A percentile compares a stretch with the other conserved stretches of the same genome.
Conservation (phyloP, 2,888 invertebrate species). For the Piscicola geometra region DNA sequence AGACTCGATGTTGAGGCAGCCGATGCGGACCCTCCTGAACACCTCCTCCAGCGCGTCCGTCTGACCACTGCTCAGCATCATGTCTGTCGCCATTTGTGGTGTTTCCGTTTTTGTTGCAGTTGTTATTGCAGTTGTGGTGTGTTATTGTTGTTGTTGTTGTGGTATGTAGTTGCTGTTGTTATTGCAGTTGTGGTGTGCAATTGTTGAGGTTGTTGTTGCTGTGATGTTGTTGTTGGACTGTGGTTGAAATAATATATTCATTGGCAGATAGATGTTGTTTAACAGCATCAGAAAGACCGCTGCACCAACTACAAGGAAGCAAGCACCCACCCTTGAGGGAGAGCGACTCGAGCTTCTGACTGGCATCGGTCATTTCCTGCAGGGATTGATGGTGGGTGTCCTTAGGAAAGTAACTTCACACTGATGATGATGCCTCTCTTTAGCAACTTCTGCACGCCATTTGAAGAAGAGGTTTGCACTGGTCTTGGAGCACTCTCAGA, state of each 20-base stretch:
- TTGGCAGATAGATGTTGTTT: too few relatives aligned
- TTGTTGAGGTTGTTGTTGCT: not conserved
- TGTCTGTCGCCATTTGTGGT: slow-evolving; percentile 56
- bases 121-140: not conserved
- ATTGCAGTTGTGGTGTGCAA: not conserved
- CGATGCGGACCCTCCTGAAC: slow-evolving; percentile 71
- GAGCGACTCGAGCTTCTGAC: not conserved
- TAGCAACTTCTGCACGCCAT: too few relatives aligned
- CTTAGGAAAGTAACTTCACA: too few relatives aligned
- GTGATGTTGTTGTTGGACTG: too few relatives aligned
- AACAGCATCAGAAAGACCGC: too few relatives aligned
- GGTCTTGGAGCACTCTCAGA: too few relatives aligned
- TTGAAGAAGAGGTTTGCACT: too few relatives aligned
- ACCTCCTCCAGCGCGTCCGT: slow-evolving; percentile 83
- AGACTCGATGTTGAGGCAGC: slow-evolving; percentile 66
- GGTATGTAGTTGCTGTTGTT: not conserved
- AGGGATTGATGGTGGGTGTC: too few relatives aligned
- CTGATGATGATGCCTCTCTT: too few relatives aligned
- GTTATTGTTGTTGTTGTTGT: not conserved
- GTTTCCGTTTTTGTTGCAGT: too few relatives aligned
- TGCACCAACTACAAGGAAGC: not conserved
- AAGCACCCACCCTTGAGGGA: not conserved
- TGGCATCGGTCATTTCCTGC: slow-evolving; percentile 5
- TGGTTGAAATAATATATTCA: too few relatives aligned
- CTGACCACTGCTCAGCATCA: slow-evolving; percentile 71